These are phyloP conservation scores for Procambarus virginalis DNA, from an alignment of 1,140 invertebrate species.

Conservation along the genomic window DNA sequence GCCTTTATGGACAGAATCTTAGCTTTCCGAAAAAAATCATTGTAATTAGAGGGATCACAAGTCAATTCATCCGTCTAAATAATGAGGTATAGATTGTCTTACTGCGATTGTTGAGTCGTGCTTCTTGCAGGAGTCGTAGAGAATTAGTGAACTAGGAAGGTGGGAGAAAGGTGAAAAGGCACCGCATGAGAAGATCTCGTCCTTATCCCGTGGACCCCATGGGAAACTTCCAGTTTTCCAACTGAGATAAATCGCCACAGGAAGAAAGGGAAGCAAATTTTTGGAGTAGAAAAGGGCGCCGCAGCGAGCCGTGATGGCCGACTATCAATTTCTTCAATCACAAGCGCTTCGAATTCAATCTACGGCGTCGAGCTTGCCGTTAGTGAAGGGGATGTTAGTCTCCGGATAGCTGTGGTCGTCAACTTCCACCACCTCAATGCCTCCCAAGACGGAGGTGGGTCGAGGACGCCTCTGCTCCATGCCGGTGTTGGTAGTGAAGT, in stretches of 20 bases:
- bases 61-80: no score
- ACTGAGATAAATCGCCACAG: not conserved
- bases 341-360: slow-evolving; percentile 1
- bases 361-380: slow-evolving; percentile 37
- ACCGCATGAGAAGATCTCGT: no score
- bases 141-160: not conserved
- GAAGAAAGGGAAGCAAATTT: not conserved
- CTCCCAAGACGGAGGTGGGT: not conserved
- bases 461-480: not conserved
- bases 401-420: slow-evolving; percentile 19
- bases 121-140: no score
- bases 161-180: not conserved
- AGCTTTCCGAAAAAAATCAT: no score
- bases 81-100: no score
- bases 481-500: slow-evolving; percentile 1
- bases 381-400: not conserved
- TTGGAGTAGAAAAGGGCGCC: no score
- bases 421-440: slow-evolving; percentile 49
- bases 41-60: no score
- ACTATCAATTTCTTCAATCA: not conserved
- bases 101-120: no score
- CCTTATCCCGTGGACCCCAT: no score
- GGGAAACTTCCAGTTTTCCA: no score
- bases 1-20: no score
- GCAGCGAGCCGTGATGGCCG: not conserved